Conservation (phyloP, 2,797 vertebrate genomes). For the Phalloptychus januarius region DNA sequence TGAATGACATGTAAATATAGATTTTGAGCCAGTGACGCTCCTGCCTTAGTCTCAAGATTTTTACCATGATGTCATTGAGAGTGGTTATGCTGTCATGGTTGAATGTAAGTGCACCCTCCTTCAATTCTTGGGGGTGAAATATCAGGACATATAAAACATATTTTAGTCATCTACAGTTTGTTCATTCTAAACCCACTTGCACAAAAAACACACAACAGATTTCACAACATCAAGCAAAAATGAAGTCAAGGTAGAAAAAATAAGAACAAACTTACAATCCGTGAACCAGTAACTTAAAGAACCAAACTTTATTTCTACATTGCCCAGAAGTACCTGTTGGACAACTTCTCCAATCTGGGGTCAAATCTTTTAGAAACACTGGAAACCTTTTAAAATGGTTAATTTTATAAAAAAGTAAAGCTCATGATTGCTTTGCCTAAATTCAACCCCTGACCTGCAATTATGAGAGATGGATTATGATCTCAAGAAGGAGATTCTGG, state of each 20-base stretch:
- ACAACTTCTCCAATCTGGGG: not conserved
- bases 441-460: not conserved
- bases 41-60: not conserved
- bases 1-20: slow-evolving; percentile 10
- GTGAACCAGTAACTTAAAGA: not conserved
- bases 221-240: not conserved
- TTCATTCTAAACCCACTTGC: not conserved
- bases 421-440: not conserved
- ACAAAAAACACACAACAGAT: not conserved
- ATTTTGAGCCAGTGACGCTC: slow-evolving; percentile 1
- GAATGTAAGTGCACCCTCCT: not conserved
- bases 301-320: not conserved
- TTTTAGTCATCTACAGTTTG: not conserved
- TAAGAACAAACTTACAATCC: not conserved
- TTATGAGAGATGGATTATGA: not conserved
- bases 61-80: slow-evolving; percentile 3
- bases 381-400: not conserved
- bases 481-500: not conserved
- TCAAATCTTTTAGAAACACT: not conserved
- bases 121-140: not conserved
- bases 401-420: not conserved
- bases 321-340: not conserved
- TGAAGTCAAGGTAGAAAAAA: not conserved
- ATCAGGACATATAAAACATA: not conserved
- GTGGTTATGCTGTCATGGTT: not conserved